Evolutionary conservation across 2,797 vertebrate genomes (phyloP).

Genomic region (Anguilla pacifica): DNA sequence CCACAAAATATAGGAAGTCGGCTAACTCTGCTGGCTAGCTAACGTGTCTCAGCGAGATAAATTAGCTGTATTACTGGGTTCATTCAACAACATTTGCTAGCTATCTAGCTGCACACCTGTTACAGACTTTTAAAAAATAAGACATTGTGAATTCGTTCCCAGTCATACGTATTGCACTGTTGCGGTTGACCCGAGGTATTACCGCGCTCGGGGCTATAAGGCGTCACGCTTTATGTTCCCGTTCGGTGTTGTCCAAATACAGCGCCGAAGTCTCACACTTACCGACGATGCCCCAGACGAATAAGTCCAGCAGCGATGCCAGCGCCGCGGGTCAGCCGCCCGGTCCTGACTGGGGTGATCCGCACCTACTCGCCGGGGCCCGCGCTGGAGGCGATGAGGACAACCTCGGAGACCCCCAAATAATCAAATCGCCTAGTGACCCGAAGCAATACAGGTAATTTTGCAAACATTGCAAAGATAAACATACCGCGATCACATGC

Average conservation of each 20-base stretch:
- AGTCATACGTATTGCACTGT: constrained; percentile 9
- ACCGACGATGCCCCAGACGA: constrained; percentile 75
- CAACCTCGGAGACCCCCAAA: constrained; percentile 75
- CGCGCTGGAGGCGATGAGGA: constrained; percentile 39
- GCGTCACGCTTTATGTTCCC: not conserved
- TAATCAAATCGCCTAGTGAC: constrained; percentile 90
- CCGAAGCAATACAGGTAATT: constrained; percentile 90
- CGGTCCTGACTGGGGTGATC: constrained; percentile 58
- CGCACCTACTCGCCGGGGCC: constrained; percentile 32
- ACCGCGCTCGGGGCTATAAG: not conserved
- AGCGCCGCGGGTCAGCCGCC: constrained; percentile 50
- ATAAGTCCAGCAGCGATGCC: constrained; percentile 67
- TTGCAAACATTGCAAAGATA: not conserved
- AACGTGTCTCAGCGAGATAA: not conserved
- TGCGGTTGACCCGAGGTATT: not conserved
- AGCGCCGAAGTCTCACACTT: constrained; percentile 31
- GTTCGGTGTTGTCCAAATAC: constrained; percentile 13
- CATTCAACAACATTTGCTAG: not conserved
- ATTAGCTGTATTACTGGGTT: not conserved
- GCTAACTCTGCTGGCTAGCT: not conserved
- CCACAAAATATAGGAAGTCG: not conserved
- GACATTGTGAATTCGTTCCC: not conserved
- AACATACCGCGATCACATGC: not conserved
- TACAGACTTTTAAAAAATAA: not conserved
- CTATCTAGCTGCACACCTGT: not conserved